Conservation (phyloP, 2,113 vertebrate genomes). For the Taurulus bubalis region DNA sequence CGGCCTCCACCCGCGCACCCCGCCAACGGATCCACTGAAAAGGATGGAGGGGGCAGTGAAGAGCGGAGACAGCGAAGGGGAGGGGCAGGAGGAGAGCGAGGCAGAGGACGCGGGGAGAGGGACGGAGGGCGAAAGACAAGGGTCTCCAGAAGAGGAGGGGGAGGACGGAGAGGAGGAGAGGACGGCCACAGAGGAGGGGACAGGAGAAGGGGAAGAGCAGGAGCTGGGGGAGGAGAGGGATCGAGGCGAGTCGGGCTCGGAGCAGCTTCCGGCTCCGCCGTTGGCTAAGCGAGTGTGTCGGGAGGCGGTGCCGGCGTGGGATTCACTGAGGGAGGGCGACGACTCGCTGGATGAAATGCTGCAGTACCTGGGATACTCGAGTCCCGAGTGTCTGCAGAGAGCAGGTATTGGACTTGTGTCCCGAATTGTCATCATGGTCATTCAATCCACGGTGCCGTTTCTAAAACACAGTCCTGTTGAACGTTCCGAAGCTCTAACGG, state of each 20-base stretch:
- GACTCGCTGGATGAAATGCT: conserved; percentile 96
- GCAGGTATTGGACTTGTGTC: conserved; percentile 74
- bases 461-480: neutral
- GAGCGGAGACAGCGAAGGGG: conserved; percentile 56
- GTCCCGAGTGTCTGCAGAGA: conserved; percentile 96
- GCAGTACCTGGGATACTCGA: conserved; percentile 93
- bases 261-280: conserved; percentile 86
- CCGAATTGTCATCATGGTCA: neutral
- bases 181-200: conserved; percentile 52
- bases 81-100: conserved; percentile 50
- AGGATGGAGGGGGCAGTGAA: conserved; percentile 33
- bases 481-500: neutral
- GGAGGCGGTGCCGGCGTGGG: conserved; percentile 94
- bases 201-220: conserved; percentile 26
- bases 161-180: conserved; percentile 59
- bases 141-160: conserved; percentile 34
- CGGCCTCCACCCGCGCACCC: conserved; percentile 55
- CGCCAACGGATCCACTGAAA: conserved; percentile 50
- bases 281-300: conserved; percentile 89
- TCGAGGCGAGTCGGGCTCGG: conserved; percentile 78
- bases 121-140: conserved; percentile 74
- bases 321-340: conserved; percentile 92
- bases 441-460: neutral
- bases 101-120: conserved; percentile 77
- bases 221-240: conserved; percentile 55